Base-by-base conservation (phyloP, 2,888 invertebrate species). In the Vanessa cardui region DNA sequence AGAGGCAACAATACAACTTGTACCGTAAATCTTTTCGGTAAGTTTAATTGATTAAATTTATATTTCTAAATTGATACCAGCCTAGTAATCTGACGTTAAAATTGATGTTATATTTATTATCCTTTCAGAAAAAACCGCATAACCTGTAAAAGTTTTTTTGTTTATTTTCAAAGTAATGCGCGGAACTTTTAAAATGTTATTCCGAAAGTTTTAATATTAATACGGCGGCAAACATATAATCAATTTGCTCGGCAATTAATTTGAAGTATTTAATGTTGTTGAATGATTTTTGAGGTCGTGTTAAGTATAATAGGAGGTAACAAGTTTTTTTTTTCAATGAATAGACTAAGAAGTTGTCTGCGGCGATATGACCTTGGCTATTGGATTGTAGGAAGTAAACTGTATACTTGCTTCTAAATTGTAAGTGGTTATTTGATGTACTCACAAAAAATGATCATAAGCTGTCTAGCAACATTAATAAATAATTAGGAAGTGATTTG, bases 1-100 rank as follows among this genome's bases (percentile, higher is more conserved):
- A 95, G 98, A 91, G 98, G 98, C 92, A 98, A 98, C 94, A 98
- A 98, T 94, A 98, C 98, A 90, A 98, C 98, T 89, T 98, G 98
- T 94, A 98, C 98, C 85, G 97, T 98, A 90, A 98, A 98, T 95
- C 95, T 98, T 92, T 98, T 98, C 94, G 98, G 98, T 98, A 94
- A 95, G 96, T 94, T 64, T 62, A 54, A 49, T 64, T 63, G 47
- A 65, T 18, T 54, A 39, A 59, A n/a, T 26, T 56, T 4, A 26
- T 50, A 39, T 61, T 67, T 64, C n/a, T 58, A 68, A 60, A 54
- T 58, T 58, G 18, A n/a, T 15, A 50, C 8, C 50, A 47, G 9
- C 7, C 16, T 16, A 16, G 15, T 26, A 59, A 18, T 6, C 31
- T 49, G 12, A 26, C 6, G 8, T 39, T 44, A 20, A 64, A 45